Base-by-base conservation (phyloP, 2,797 vertebrate species). In the Pelodytes ibericus region DNA sequence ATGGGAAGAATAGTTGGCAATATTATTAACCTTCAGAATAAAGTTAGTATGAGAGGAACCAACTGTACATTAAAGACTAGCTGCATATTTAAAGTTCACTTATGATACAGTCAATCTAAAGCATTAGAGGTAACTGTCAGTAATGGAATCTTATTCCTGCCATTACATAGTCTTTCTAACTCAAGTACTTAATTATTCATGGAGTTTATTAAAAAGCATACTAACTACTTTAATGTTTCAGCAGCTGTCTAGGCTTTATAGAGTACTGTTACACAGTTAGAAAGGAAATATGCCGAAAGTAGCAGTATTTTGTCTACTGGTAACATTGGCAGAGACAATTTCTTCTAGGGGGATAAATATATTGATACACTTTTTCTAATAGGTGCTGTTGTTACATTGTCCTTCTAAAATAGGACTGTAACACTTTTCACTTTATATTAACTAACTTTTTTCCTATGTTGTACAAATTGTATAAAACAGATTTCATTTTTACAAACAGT, bases 191-290 rank as follows among this genome's bases (percentile, higher is more conserved):
- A 77, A 65, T 77, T 58, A 77, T 77, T 77, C 25, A 77, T 71
- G 27, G 31, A 16, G 58, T 77, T 72, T 72, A 72, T 77, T 77
- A 77, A 66, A 77, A 77, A 71, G 58, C 33, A 58, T 51, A 51
- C 73, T 75, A 77, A 66, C 53, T 59, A 66, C 62, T 51, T 65
- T 66, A 58, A 71, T 66, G 56, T 77, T 71, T 65, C 41, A 27
- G 56, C 27, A 63, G 59, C 68, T 53, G 15, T 24, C 30, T 39
- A 58, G 7, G 33, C 33, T 71, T 64, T 65, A 72, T 31, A 66
- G 27, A 63, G 47, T 56, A 25, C 18, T 63, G 62, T 57, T 59
- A 53, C 27, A 59, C 4, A 71, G 18, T 36, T 25, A 44, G 64
- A 75, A 65, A 57, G 18, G 27, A 65, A 47, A 63, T 15, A 58